Evolutionary conservation across 2,888 invertebrate species (phyloP).

Genomic region (Drosophila nr. perissopoda): DNA sequence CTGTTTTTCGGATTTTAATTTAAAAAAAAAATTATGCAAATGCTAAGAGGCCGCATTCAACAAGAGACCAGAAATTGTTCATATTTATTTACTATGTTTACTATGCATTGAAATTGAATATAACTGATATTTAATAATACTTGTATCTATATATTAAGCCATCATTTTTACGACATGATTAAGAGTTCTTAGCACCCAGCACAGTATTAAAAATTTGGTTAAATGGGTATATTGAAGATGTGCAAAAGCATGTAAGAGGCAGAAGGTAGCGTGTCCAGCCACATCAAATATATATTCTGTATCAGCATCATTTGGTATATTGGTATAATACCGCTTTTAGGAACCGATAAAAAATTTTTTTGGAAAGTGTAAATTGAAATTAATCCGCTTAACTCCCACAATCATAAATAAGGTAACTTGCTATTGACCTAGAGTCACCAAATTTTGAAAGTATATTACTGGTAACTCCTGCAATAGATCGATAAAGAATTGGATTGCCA

Average conservation of each 20-base stretch:
- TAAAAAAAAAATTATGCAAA: constrained; percentile 51
- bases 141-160: background rate
- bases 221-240: background rate
- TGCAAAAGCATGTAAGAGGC: background rate
- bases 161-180: too few relatives aligned
- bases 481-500: too few relatives aligned
- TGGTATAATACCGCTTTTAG: too few relatives aligned
- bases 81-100: background rate
- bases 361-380: too few relatives aligned
- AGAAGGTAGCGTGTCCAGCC: background rate
- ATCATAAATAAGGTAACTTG: too few relatives aligned
- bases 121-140: background rate
- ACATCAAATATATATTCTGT: background rate
- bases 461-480: too few relatives aligned
- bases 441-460: too few relatives aligned
- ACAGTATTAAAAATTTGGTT: too few relatives aligned
- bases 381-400: too few relatives aligned
- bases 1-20: constrained; percentile 52
- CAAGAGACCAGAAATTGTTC: background rate
- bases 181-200: too few relatives aligned
- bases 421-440: too few relatives aligned
- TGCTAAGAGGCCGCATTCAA: background rate
- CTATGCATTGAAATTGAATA: background rate
- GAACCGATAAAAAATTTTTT: too few relatives aligned
- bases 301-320: background rate